These are phyloP conservation scores for Lithobates sylvaticus DNA, from an alignment of 2,797 vertebrate species.

Conservation along the genomic window DNA sequence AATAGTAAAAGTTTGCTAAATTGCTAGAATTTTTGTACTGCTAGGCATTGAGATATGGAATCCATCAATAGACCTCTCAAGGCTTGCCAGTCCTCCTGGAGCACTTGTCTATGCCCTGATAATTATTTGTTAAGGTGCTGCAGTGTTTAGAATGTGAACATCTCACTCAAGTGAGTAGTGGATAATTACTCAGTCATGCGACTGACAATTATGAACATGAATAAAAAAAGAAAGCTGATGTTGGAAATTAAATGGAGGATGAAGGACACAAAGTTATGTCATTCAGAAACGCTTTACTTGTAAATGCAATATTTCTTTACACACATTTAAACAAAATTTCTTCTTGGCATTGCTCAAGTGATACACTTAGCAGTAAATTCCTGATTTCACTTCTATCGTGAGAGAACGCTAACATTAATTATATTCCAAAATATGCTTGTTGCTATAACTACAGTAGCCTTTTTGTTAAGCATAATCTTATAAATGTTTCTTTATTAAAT, in stretches of 20 bases:
- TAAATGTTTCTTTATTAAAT: not conserved
- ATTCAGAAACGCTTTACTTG: conserved; percentile 42
- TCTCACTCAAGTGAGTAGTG: conserved; percentile 24
- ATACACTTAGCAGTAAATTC: conserved; percentile 9
- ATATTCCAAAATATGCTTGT: too few species aligned
- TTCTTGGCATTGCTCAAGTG: conserved; percentile 25
- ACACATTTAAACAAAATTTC: conserved; percentile 28
- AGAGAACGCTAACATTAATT: not conserved
- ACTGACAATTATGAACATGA: conserved; percentile 44
- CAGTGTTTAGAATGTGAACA: conserved; percentile 8
- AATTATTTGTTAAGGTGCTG: conserved; percentile 37
- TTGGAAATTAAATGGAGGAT: conserved; percentile 47
- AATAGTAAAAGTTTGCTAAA: not conserved
- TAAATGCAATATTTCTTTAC: conserved; percentile 19
- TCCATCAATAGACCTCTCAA: not conserved
- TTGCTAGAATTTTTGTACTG: not conserved
- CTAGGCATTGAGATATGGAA: not conserved
- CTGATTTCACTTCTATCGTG: not conserved
- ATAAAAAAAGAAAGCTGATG: conserved; percentile 46
- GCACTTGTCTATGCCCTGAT: conserved; percentile 13
- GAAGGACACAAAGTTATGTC: conserved; percentile 42
- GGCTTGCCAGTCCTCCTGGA: conserved; percentile 5
- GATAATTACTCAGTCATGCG: conserved; percentile 53
- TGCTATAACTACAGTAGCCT: too few species aligned
- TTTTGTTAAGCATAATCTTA: too few species aligned